Evolutionary conservation across 2,888 invertebrate species (phyloP).

Genomic region (Pterostichus niger): DNA sequence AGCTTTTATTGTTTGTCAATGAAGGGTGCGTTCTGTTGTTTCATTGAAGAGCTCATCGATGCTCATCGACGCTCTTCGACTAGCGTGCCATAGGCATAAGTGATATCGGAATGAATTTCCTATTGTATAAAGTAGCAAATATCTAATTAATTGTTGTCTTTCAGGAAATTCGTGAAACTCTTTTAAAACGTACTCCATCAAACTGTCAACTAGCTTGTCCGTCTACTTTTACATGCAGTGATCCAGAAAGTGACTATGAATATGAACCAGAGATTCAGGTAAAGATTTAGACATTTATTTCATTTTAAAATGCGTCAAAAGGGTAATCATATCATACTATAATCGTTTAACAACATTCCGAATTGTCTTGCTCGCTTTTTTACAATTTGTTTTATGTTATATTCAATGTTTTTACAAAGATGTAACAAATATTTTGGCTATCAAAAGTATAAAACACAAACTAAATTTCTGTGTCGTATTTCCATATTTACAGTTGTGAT

Average conservation of each 20-base stretch:
- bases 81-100: too few relatives aligned
- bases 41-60: too few relatives aligned
- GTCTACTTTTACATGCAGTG: slow-evolving; percentile 71
- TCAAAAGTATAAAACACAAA: background rate
- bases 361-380: slow-evolving; percentile 8
- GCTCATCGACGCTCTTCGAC: too few relatives aligned
- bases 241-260: slow-evolving; percentile 72
- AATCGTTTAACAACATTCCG: background rate
- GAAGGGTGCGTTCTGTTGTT: too few relatives aligned
- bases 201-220: slow-evolving; percentile 69
- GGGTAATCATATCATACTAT: slow-evolving; percentile 33
- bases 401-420: background rate
- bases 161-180: slow-evolving; percentile 54
- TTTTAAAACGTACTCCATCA: slow-evolving; percentile 56
- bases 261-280: slow-evolving; percentile 61
- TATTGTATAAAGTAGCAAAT: background rate
- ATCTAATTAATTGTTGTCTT: background rate
- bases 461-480: too few relatives aligned
- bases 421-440: slow-evolving; percentile 27
- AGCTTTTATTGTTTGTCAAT: too few relatives aligned
- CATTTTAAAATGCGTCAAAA: background rate
- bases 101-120: background rate
- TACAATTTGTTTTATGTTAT: background rate
- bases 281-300: slow-evolving; percentile 38
- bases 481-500: too few relatives aligned